Evolutionary conservation across 2,797 vertebrate genomes (phyloP).

Genomic region (Argyrosomus regius): DNA sequence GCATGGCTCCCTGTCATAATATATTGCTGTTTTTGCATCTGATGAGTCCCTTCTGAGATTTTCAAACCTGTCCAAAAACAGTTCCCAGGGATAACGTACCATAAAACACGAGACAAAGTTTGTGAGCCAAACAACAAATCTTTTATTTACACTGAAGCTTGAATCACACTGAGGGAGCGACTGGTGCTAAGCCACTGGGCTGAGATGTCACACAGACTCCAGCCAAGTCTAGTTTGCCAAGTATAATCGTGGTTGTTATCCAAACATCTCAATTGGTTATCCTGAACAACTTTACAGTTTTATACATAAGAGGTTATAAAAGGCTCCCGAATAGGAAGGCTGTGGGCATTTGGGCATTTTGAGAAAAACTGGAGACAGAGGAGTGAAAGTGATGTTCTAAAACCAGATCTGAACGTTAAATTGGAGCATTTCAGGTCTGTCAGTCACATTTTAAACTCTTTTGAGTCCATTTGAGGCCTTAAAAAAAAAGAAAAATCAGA

Average conservation of each 20-base stretch:
- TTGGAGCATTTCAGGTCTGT: constrained; percentile 32
- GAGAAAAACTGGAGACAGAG: constrained; percentile 19
- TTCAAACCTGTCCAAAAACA: constrained; percentile 41
- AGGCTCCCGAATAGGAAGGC: constrained; percentile 51
- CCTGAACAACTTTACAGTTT: constrained; percentile 58
- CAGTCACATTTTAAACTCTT: constrained; percentile 23
- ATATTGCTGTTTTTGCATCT: constrained; percentile 36
- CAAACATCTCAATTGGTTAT: constrained; percentile 33
- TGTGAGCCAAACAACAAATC: constrained; percentile 68
- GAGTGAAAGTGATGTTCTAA: background rate
- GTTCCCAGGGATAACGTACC: constrained; percentile 34
- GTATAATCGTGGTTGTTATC: constrained; percentile 21
- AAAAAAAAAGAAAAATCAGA: constrained; percentile 38
- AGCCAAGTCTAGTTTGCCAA: constrained; percentile 36
- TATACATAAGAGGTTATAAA: constrained; percentile 56
- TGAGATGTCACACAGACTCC: constrained; percentile 44
- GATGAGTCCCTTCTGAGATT: constrained; percentile 34
- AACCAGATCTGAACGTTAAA: constrained; percentile 24
- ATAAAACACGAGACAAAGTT: constrained; percentile 37
- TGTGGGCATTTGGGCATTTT: constrained; percentile 30
- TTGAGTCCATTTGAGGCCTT: constrained; percentile 35
- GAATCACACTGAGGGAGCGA: constrained; percentile 54
- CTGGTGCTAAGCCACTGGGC: constrained; percentile 35
- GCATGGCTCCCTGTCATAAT: constrained; percentile 40
- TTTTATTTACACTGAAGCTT: constrained; percentile 80